Percentiles rank a stretch among this genome's conserved stretches.
These are phyloP conservation scores for Pantherophis alleghaniensis DNA, from an alignment of 2,797 vertebrate species.

Conservation along the genomic window DNA sequence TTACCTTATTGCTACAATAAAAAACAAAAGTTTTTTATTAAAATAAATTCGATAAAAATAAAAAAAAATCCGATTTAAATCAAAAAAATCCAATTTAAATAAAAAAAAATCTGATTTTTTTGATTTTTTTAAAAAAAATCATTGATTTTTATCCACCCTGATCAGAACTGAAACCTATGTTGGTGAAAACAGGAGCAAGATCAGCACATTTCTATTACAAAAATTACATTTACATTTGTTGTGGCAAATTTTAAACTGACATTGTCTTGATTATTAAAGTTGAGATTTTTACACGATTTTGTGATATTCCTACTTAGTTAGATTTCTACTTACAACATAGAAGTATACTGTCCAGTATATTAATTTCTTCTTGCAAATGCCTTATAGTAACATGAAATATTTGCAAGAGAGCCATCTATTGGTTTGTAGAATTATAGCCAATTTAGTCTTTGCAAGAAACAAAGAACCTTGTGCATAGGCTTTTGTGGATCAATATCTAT, in stretches of 20 bases:
- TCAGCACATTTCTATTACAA: fast-evolving
- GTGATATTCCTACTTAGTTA: fast-evolving
- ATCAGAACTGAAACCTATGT: not conserved
- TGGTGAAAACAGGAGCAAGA: not conserved
- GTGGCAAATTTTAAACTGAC: not conserved
- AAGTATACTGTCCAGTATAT: fast-evolving
- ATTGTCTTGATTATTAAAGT: not conserved
- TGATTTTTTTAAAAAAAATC: too few relatives aligned
- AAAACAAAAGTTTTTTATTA: too few relatives aligned
- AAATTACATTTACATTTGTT: not conserved
- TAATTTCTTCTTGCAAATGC: not conserved
- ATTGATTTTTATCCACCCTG: too few relatives aligned
- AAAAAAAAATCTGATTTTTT: too few relatives aligned
- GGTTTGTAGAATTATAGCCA: constrained; percentile 36
- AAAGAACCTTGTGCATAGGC: not conserved
- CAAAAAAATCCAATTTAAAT: too few relatives aligned
- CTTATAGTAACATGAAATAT: not conserved
- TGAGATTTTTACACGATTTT: too few relatives aligned
- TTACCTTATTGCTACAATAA: not conserved
- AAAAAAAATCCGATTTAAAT: too few relatives aligned
- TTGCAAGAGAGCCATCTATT: constrained; percentile 74
- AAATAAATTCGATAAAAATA: too few relatives aligned
- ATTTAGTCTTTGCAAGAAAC: not conserved
- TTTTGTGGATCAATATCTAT: not conserved
- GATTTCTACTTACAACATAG: not conserved